Base-by-base conservation (phyloP, 2,113 vertebrate genomes). In the Alosa alosa region DNA sequence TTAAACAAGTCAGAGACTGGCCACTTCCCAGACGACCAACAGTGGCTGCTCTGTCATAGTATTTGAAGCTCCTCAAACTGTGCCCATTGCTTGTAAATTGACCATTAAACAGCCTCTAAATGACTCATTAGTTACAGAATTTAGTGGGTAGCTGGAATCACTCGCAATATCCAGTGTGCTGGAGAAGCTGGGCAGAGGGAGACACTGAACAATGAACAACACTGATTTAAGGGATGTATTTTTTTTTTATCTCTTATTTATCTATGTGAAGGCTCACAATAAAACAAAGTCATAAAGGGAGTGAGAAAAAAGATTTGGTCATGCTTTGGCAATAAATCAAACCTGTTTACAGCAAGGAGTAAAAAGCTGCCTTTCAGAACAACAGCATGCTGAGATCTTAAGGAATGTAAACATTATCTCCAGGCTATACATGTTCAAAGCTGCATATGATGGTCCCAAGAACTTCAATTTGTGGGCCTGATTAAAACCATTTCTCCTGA, bases 31-130 rank as follows among this genome's bases (percentile, higher is more conserved):
- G 72, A 36, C 72, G 13, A 36, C 72, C 72, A 78, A 78, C 72
- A 78, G 72, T 78, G 72, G 11, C 13, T 36, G 11, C 72, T 39
- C 72, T 78, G 72, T 78, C 72, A 78, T 17, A 39, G 31, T 41
- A 13, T 17, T 78, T 10, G 39, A 31, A 39, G 72, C 72, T 78
- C 72, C 72, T 78, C 36, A 78, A 78, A 78, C 72, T 68, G 64
- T 60, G 64, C 64, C 64, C 64, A 68, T 13, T 78, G 72, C 36
- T 78, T 41, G 72, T 36, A 78, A 78, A 78, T 78, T 78, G 72
- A 41, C 31, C 72, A 41, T 78, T 78, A 39, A 78, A 78, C 13
- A 78, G 72, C 72, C 72, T 39, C 72, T 78, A 78, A 78, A 78
- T 78, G 10, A 78, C 9, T 78, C 72, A 78, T 78, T 78, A 78